These are phyloP conservation scores for Geophilus truncorum DNA, from an alignment of 2,888 invertebrate genomes.

Conservation along the genomic window DNA sequence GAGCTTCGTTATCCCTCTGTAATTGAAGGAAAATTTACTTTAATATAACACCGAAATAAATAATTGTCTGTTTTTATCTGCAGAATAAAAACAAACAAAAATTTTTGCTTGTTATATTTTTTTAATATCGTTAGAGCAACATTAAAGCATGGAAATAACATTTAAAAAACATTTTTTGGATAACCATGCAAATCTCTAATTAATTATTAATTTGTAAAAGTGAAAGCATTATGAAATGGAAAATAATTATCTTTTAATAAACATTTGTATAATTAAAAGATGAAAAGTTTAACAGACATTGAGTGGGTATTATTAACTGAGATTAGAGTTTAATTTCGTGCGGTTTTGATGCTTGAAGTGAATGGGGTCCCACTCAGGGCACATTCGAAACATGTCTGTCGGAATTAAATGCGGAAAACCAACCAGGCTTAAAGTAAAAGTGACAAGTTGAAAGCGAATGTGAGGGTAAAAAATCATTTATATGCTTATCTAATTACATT, in stretches of 20 bases:
- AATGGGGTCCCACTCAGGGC: neutral
- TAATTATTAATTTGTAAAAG: too few species aligned
- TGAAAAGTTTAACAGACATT: neutral
- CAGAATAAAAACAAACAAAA: too few species aligned
- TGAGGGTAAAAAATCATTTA: neutral
- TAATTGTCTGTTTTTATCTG: too few species aligned
- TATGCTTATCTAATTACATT: neutral
- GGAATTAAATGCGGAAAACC: neutral
- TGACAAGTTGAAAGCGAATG: neutral
- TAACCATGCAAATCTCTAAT: too few species aligned
- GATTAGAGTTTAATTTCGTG: neutral
- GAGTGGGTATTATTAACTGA: neutral
- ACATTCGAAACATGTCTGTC: neutral
- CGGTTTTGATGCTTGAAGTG: neutral
- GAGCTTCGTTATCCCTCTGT: neutral
- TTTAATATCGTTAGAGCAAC: too few species aligned
- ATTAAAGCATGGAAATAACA: too few species aligned
- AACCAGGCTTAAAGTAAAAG: neutral
- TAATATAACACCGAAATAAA: neutral
- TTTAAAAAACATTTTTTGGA: too few species aligned
- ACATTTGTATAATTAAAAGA: neutral
- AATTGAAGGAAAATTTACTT: neutral
- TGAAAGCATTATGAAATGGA: neutral
- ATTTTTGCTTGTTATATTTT: too few species aligned
- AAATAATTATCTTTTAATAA: neutral